Evolutionary conservation across 2,888 invertebrate species (phyloP), one percentile per base, ranked within the genome.

Genomic region (Athetis lepigone): DNA sequence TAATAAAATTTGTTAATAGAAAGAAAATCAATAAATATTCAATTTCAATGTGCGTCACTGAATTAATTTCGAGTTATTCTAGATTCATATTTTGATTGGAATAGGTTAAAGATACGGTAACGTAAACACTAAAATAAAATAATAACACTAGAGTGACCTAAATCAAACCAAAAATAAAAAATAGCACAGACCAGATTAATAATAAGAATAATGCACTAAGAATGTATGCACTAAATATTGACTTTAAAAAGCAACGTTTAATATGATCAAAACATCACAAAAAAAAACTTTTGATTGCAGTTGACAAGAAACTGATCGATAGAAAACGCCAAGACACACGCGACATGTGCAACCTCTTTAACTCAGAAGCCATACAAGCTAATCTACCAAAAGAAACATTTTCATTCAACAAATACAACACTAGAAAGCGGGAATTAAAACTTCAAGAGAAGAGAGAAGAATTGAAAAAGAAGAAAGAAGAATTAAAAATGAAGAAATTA

Each of bases 271-370:
- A 54, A 9, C 11, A 9, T 8, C 18, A 19, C 4, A 36, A 42
- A 11, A 42, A 49, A 16, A 13, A 36, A 8, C 25, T 63, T 51
- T 25, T 16, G 46, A 33, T 81, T 36, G n/a, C 70, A 94, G 94
- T 90, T 21, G 90, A 94, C 72, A 85, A 76, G 75, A 88, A 85
- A 68, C n/a, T 90, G 0, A 87, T 94, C 27, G 85, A 89, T 39
- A 88, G 79, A 59, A 90, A 92, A 77, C 89, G 94, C 0, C 89
- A 92, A 80, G 92, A 94, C 57, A 94, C 91, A 0, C 62, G 91
- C 36, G 93, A 94, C 4, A 90, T 94, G 88, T 94, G 94, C 57
- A 82, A 85, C 13, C 82, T 92, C 25, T 94, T 93, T 61, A 90
- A 85, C 23, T 85, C 84, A 37, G 90, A 91, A 73, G 87, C 81